Conservation (phyloP, 2,797 vertebrate genomes). For the Onychomys leucogaster region DNA sequence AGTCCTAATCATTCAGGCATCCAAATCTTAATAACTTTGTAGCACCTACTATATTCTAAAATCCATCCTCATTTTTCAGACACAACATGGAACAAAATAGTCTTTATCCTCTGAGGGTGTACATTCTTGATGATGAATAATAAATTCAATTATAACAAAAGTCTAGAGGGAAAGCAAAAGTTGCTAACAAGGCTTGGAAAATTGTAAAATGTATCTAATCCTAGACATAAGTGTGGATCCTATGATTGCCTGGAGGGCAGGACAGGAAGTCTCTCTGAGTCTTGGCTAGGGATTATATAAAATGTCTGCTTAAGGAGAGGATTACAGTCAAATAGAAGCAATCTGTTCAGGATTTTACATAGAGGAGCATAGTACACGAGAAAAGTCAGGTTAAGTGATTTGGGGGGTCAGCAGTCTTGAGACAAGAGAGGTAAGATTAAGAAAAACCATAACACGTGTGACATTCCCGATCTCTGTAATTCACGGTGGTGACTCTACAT, state of each 20-base stretch:
- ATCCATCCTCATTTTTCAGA: not conserved
- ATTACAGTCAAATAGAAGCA: not conserved
- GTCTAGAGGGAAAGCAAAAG: not conserved
- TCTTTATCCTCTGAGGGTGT: not conserved
- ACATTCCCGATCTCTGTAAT: not conserved
- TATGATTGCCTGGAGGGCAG: not conserved
- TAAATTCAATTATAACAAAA: not conserved
- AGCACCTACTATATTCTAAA: not conserved
- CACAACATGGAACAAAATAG: not conserved
- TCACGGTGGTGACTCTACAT: not conserved
- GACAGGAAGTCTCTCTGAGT: not conserved
- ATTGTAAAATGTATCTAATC: not conserved
- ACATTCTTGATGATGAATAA: not conserved
- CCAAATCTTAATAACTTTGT: constrained; percentile 9
- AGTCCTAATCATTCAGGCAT: constrained; percentile 8
- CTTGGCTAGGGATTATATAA: not conserved
- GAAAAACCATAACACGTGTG: not conserved
- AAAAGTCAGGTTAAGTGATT: not conserved
- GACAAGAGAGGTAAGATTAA: not conserved
- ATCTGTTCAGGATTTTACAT: not conserved
- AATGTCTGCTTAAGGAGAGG: not conserved
- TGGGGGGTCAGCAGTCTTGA: not conserved
- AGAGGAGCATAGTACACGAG: not conserved
- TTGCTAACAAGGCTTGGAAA: not conserved
- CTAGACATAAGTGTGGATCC: not conserved